Evolutionary conservation across 2,797 vertebrate genomes (phyloP), one percentile per base, ranked within the genome.

Genomic region (Tangara arthus): DNA sequence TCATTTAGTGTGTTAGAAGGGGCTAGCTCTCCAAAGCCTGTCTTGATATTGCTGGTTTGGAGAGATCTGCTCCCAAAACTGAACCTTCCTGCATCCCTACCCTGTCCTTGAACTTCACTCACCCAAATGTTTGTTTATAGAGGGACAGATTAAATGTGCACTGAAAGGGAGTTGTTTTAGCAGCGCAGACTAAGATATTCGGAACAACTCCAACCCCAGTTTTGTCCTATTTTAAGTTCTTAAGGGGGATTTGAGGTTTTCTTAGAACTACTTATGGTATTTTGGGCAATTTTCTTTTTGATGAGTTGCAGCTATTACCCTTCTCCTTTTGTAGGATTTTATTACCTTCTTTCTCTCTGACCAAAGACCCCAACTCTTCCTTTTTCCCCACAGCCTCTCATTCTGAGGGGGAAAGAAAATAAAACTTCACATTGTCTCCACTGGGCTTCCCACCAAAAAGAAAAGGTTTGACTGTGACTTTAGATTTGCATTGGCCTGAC

Each of bases 231-330:
- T 94, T 95, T 63, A 82, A 75, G 61, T 82, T 85, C 68, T 90
- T 89, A 83, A 65, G 32, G 28, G 30, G 68, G 75, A 89, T 92
- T 87, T 92, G 83, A 93, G 68, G 52, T 90, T 93, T 97, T 87
- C 68, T 91, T 89, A 61, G 35, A 92, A 44, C 44, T 82, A 77
- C 60, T 95, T 92, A 73, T 2, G 27, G 71, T 73, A 82, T 69
- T 87, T 84, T 21, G 42, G 65, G 50, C 65, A 61, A 57, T 92
- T 89, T 92, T 80, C 24, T 75, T 85, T 91, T 52, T 82, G 49
- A 76, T 86, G 83, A 71, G 68, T 35, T 82, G 17, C n/a, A 66
- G 50, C 69, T 69, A 47, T 85, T 80, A 44, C 17, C 34, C 32
- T 80, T 82, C 50, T 94, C 30, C 24, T 64, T 88, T 66, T 52